Conservation (phyloP, 2,888 invertebrate species). For the Tromatobia lineatoria region DNA sequence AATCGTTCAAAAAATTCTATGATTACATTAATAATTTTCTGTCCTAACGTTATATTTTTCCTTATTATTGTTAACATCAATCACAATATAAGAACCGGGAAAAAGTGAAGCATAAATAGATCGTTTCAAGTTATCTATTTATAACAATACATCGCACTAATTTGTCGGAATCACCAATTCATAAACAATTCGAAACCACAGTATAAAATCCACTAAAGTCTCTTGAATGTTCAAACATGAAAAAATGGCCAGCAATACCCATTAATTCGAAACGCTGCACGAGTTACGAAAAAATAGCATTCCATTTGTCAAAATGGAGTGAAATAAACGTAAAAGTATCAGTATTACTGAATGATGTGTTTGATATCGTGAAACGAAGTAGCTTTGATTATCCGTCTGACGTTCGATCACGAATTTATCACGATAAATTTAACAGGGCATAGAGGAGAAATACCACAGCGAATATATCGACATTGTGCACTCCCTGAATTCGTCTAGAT, state of each 20-base stretch:
- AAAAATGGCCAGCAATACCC: not conserved
- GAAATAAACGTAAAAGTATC: constrained; percentile 8
- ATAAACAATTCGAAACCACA: not conserved
- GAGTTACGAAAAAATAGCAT: not conserved
- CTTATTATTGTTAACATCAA: too few relatives aligned
- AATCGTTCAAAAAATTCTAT: too few relatives aligned
- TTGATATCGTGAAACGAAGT: not conserved
- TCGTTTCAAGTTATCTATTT: too few relatives aligned
- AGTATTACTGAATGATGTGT: not conserved
- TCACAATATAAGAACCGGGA: too few relatives aligned
- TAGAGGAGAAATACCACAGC: constrained; percentile 1
- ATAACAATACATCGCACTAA: not conserved
- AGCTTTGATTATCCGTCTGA: constrained; percentile 50
- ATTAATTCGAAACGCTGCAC: not conserved
- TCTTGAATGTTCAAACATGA: not conserved
- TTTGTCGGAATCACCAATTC: not conserved
- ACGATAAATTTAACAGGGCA: constrained; percentile 26
- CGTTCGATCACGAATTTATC: constrained; percentile 60
- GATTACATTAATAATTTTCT: too few relatives aligned
- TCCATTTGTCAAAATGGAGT: constrained; percentile 19
- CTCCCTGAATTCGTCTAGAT: constrained; percentile 46
- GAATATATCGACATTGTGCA: constrained; percentile 4
- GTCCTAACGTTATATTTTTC: too few relatives aligned
- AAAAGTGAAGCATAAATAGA: too few relatives aligned
- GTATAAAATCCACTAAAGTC: not conserved